Base-by-base conservation (phyloP, 2,113 vertebrate genomes). In the Phylloscopus trochilus region DNA sequence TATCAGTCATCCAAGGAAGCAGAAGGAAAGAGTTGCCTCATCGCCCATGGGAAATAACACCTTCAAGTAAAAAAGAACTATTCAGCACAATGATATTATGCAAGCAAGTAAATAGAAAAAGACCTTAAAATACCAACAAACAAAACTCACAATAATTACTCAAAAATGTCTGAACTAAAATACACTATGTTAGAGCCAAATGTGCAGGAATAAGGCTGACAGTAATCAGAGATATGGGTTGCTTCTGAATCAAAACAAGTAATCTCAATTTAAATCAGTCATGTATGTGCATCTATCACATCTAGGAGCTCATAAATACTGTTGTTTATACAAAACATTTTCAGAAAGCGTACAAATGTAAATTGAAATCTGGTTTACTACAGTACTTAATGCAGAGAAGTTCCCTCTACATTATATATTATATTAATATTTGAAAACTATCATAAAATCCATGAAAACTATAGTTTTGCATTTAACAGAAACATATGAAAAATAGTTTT, bases 1-100 rank as follows among this genome's bases (percentile, higher is more conserved):
- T 95, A 94, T 95, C 96, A 96, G 91, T 83, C 96, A 96, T 97
- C 95, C 86, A 83, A 85, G 79, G 84, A 89, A 96, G 69, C 87
- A 92, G 96, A 93, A 95, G 84, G 81, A 95, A 96, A 96, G 76
- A 92, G 75, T 67, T 93, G 90, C 62, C 77, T 95, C 95, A 96
- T 95, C 75, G 41, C 92, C 86, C 86, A 80, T 73, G 91, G 93
- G 90, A 94, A 96, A 93, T 63, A 97, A 96, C 63, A 97, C 86
- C 93, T 96, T 92, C 77, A 93, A 96, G 92, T 81, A 67, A 94
- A 93, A 96, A 92, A 96, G 39, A 96, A 41, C 92, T 79, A 37
- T 86, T 96, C 79, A 94, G 92, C 94, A 89, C 27, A 62, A 73
- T 30, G 53, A 26, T 44, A 79, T 33, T 56, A 80, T 24, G 47